Percentiles rank a stretch among this genome's conserved stretches.
phyloP scores from a whole-genome alignment of 2,888 invertebrate genomes.

The Mesoligia furuncula region DNA sequence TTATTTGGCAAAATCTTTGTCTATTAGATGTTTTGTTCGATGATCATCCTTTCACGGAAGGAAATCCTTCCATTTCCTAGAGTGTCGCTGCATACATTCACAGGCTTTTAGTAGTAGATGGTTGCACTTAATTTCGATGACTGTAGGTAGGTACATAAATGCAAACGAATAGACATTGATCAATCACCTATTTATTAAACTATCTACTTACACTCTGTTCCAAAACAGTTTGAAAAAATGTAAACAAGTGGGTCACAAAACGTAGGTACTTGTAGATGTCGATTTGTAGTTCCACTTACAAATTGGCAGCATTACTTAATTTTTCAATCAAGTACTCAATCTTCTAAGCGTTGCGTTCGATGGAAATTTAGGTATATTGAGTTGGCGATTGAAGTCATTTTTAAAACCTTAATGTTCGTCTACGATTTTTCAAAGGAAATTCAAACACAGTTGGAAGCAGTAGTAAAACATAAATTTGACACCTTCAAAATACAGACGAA shows the following conservation, averaged over 20 bases:
- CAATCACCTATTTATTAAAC: neutral
- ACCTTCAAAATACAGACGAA: neutral
- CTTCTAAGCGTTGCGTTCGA: neutral
- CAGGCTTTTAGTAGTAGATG: neutral
- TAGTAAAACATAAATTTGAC: neutral
- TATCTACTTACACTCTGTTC: neutral
- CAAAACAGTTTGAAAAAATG: neutral
- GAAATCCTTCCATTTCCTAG: neutral
- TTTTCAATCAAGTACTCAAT: neutral
- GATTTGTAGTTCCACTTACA: neutral
- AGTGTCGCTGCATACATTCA: neutral
- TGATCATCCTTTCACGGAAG: neutral
- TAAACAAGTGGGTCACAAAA: neutral
- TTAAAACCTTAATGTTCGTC: neutral
- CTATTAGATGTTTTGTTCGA: constrained; percentile 9
- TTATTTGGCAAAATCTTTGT: constrained; percentile 27
- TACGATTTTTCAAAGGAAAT: neutral
- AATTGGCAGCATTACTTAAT: neutral
- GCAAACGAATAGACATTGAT: neutral
- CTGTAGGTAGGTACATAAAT: constrained; percentile 8
- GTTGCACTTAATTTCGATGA: constrained; percentile 4
- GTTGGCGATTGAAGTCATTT: neutral
- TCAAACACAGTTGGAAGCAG: too few species aligned
- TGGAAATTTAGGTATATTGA: neutral
- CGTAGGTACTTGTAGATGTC: neutral